Evolutionary conservation across 2,888 invertebrate species (phyloP), one percentile per base, ranked within the genome.

Genomic region (Seladonia tumulorum): DNA sequence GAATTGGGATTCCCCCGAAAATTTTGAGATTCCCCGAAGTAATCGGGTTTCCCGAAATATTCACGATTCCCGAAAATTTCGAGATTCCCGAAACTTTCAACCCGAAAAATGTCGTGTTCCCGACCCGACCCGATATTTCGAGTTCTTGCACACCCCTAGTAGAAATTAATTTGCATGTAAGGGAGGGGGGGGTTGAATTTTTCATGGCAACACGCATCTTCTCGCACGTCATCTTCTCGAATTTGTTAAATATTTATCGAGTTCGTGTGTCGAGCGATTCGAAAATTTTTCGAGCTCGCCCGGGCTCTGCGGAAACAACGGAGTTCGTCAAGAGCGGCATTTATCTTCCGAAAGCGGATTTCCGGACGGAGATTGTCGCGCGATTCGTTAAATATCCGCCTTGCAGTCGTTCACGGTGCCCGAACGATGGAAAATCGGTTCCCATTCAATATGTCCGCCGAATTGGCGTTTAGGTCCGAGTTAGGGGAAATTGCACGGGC

Each of bases 311-410:
- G 5, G 16, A 47, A 29, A 45, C 76, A 71, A n/a, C 35, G 57
- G 76, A n/a, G 39, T 39, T 73, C 35, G 25, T 8, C 18, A 7
- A 25, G 60, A 60, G 66, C 53, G 25, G 73, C 49, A 35, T 68
- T 73, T 77, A 76, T 73, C 81, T 82, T 84, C 82, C 76, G 78
- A 68, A 68, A 63, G 47, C 70, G 60, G 14, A 14, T 39, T 77
- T 57, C 29, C 63, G 29, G 63, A 29, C 57, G 85, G 86, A 90
- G 90, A 90, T 91, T 84, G 63, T 63, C 63, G 63, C 86, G 86
- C 82, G 78, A 88, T 89, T 83, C 74, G 76, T 77, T 79, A 79
- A 88, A 90, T 90, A 89, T 91, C 91, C 90, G 86, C 39, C 76
- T 57, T 49, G 63, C 73, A 2, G 35, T 35, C 35, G 80, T 71